phyloP scores from a whole-genome alignment of 2,797 vertebrate genomes.

The Poeciliopsis gracilis region DNA sequence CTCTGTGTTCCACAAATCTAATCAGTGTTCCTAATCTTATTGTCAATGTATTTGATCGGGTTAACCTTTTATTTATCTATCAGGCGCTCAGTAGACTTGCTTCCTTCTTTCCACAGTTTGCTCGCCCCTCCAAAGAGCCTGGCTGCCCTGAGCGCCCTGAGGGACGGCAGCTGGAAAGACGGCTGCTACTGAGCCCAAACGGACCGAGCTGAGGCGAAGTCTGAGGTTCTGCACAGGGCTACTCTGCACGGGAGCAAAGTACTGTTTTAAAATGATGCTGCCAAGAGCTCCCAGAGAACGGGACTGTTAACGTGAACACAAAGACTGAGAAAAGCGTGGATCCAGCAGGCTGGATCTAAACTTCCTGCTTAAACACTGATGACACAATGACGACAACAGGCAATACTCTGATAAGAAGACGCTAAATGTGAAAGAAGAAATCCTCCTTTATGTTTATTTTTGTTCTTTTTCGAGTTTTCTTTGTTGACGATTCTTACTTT shows the following conservation, averaged over 20 bases:
- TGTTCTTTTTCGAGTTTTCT: slow-evolving; percentile 32
- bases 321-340: slow-evolving; percentile 62
- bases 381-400: slow-evolving; percentile 44
- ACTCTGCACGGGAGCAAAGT: slow-evolving; percentile 39
- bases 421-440: slow-evolving; percentile 47
- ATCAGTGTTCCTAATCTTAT: background rate
- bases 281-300: slow-evolving; percentile 43
- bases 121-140: slow-evolving; percentile 96
- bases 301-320: slow-evolving; percentile 60
- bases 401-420: slow-evolving; percentile 67
- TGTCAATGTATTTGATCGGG: background rate
- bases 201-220: slow-evolving; percentile 26
- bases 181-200: slow-evolving; percentile 91
- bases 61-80: background rate
- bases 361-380: slow-evolving; percentile 55
- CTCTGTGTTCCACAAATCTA: background rate
- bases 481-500: slow-evolving; percentile 58
- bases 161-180: slow-evolving; percentile 95
- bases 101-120: slow-evolving; percentile 80
- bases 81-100: background rate
- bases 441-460: slow-evolving; percentile 56
- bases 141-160: slow-evolving; percentile 90
- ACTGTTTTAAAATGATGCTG: slow-evolving; percentile 46
- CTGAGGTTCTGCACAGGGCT: slow-evolving; percentile 60
- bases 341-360: slow-evolving; percentile 95